Percentiles rank a stretch among this genome's conserved stretches.
These are phyloP conservation scores for Dicyrtomina minuta DNA, from an alignment of 2,888 invertebrate genomes.

Conservation along the genomic window DNA sequence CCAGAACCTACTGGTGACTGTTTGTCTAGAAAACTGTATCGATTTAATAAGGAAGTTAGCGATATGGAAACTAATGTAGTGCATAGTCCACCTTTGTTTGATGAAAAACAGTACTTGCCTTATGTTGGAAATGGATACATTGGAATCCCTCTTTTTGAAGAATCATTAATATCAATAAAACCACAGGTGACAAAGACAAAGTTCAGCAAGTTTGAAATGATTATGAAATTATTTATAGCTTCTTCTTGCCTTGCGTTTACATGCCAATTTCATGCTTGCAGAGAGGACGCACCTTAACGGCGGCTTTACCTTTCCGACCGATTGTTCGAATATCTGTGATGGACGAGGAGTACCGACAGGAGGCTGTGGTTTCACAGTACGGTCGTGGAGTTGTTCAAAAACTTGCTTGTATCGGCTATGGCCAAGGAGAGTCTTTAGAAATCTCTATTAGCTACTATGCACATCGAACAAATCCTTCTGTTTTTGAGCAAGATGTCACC, in stretches of 20 bases:
- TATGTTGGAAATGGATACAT: conserved; percentile 75
- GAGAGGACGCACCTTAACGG: conserved; percentile 66
- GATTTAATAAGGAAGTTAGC: conserved; percentile 64
- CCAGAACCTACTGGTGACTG: conserved; percentile 64
- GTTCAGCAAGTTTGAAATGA: background rate
- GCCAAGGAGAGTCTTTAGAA: conserved; percentile 44
- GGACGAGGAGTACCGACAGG: conserved; percentile 62
- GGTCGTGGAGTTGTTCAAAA: conserved; percentile 67
- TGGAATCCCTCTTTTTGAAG: conserved; percentile 66
- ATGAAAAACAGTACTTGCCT: conserved; percentile 67
- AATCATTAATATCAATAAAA: conserved; percentile 69
- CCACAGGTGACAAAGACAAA: conserved; percentile 36
- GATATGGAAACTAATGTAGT: conserved; percentile 70
- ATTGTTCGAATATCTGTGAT: conserved; percentile 62
- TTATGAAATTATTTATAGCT: background rate
- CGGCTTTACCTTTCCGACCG: conserved; percentile 70
- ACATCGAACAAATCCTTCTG: conserved; percentile 73
- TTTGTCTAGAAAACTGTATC: conserved; percentile 66
- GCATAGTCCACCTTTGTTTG: conserved; percentile 62
- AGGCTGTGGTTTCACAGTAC: conserved; percentile 69
- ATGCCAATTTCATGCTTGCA: conserved; percentile 1
- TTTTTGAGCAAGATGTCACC: conserved; percentile 78
- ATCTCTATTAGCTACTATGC: conserved; percentile 67
- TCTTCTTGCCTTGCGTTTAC: too few species aligned
- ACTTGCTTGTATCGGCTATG: conserved; percentile 48